These are phyloP conservation scores for Eugnorisma glareosa DNA, from an alignment of 2,888 invertebrate species.

Conservation along the genomic window DNA sequence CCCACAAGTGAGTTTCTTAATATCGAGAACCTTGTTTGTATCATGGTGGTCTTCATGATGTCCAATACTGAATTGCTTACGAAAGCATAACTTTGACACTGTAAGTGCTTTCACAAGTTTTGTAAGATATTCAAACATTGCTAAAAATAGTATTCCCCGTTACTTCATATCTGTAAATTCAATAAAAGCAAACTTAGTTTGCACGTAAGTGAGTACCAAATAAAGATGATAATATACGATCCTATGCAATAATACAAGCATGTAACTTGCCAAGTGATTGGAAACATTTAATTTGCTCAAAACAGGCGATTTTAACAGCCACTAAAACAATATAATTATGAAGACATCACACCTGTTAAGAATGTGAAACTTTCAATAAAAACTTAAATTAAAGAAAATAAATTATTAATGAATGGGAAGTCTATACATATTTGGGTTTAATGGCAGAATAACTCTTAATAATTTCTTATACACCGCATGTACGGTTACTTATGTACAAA, in stretches of 20 bases:
- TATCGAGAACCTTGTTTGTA: neutral
- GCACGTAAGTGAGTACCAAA: constrained; percentile 20
- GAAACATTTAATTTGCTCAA: constrained; percentile 4
- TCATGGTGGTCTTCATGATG: neutral
- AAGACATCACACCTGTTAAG: neutral
- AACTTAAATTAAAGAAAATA: neutral
- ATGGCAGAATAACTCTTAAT: neutral
- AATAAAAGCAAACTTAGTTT: constrained; percentile 20
- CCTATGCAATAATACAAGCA: neutral
- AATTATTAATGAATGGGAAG: neutral
- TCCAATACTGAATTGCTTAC: too few species aligned
- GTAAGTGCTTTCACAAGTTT: neutral
- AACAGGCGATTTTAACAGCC: constrained; percentile 9
- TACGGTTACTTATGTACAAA: neutral
- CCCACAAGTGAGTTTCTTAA: neutral
- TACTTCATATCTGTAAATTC: constrained; percentile 14
- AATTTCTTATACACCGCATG: neutral
- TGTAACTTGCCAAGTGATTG: neutral
- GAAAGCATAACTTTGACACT: too few species aligned
- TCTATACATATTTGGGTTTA: neutral
- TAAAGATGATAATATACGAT: constrained; percentile 34
- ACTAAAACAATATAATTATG: constrained; percentile 6
- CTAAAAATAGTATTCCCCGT: constrained; percentile 1
- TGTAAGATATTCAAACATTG: constrained; percentile 6
- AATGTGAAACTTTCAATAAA: neutral